Percentiles rank a stretch among this genome's conserved stretches.
Conservation (phyloP, 2,113 vertebrate species). For the Hystrix brachyura region DNA sequence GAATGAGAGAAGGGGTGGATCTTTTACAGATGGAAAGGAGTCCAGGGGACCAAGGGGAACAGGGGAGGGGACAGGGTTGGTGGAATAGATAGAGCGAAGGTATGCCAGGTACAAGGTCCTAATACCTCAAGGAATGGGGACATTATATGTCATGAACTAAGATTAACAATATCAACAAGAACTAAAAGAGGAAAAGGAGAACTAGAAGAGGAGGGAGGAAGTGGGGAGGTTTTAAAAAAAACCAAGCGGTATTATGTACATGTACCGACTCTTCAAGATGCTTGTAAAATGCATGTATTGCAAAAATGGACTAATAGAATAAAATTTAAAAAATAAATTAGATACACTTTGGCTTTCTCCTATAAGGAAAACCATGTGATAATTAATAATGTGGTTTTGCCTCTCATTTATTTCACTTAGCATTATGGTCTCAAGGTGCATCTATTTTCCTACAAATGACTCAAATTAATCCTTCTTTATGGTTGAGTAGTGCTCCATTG, state of each 20-base stretch:
- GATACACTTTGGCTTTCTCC: background rate
- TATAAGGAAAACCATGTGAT: background rate
- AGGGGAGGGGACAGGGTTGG: background rate
- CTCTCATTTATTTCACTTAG: background rate
- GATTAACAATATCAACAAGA: background rate
- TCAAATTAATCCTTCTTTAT: background rate
- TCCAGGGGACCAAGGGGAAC: background rate
- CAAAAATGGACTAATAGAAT: background rate
- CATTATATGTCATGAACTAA: background rate
- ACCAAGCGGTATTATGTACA: background rate
- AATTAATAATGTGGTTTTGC: background rate
- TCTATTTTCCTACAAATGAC: background rate
- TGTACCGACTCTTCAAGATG: background rate
- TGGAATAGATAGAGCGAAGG: background rate
- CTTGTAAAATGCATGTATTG: background rate
- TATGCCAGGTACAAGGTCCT: background rate
- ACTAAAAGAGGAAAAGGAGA: background rate
- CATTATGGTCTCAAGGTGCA: background rate
- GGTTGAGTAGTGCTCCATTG: background rate
- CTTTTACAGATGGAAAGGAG: background rate
- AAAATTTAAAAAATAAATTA: background rate
- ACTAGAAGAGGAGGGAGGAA: background rate
- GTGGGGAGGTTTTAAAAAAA: background rate
- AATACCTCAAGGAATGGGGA: background rate
- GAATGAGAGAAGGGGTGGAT: background rate